phyloP scores from a whole-genome alignment of 2,113 vertebrate genomes.

The Gorsachius goisagi region DNA sequence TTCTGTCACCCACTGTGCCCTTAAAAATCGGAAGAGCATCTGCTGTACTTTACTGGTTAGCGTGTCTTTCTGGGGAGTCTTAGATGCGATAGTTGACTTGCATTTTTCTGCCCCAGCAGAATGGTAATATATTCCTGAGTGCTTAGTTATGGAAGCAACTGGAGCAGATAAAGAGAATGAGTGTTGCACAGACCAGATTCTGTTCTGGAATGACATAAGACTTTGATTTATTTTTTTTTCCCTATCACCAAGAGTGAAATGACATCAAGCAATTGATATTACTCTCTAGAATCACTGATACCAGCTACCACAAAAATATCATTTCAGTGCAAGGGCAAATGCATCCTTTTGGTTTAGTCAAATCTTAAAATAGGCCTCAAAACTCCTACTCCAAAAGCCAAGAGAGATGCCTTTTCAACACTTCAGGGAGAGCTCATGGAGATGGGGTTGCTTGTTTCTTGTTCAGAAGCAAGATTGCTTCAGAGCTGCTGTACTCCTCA shows the following conservation, averaged over 20 bases:
- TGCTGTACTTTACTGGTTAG: background rate
- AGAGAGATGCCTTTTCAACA: background rate
- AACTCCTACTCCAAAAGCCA: background rate
- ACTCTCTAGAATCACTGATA: background rate
- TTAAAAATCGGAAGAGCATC: background rate
- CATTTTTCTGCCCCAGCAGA: background rate
- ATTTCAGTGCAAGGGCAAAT: background rate
- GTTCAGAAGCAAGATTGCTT: background rate
- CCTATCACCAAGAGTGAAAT: background rate
- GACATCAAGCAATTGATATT: background rate
- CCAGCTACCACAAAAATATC: background rate
- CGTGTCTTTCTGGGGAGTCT: background rate
- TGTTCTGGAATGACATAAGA: background rate
- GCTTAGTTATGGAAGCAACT: background rate
- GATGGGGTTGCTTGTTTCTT: background rate
- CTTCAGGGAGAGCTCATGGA: background rate
- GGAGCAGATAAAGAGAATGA: background rate
- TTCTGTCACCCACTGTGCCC: background rate
- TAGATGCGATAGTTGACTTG: background rate
- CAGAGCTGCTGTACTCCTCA: background rate
- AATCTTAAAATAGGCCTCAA: background rate
- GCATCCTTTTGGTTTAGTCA: background rate
- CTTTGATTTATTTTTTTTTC: background rate
- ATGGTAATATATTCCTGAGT: background rate
- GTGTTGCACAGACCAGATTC: background rate